Evolutionary conservation across 1,140 invertebrate species (phyloP), one percentile per base, ranked within the genome.

Genomic region (Dendroctonus ponderosae): DNA sequence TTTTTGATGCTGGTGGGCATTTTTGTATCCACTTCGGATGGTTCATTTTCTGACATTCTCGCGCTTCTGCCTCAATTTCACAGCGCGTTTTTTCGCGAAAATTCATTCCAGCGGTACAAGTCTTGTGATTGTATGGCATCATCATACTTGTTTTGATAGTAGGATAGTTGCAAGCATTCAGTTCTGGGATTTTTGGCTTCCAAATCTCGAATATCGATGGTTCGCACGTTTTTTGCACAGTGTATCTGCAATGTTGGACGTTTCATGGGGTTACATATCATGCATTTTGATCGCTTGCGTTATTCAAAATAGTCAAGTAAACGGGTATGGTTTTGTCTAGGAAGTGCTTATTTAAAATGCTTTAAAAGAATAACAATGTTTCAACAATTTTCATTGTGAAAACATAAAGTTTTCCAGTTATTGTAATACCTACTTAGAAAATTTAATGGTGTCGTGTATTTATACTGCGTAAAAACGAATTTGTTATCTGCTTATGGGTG

Each of bases 161-260:
- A 6, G 46, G 26, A 11, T 38, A 41, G 41, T 15, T 14, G 9
- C 9, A 8, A 5, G 26, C 6, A 7, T 43, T 60, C 38, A 70
- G 43, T 11, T 64, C 50, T 9, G 69, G 69, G 5, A 70, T 54
- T 62, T 70, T 72, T 7, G 71, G 71, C 48, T 67, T 70, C 71
- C 71, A 72, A 1, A 42, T 58, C 7, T 56, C 59, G 50, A 72
- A 72, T 5, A 57, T 68, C 40, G 66, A 70, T 5, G 66, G 61
- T 9, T 56, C 26, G 39, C 71, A 62, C n/a, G 56, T 42, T 70
- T 61, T 70, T 69, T 70, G 59, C 38, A 70, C 48, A 2, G 70
- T 63, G 11, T 67, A 62, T 53, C 58, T 70, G 14, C 9, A 52
- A 26, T 2, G 26, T 26, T 26, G 26, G 3, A 26, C 26, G 26